Evolutionary conservation across 2,113 vertebrate species (phyloP).

Genomic region (Psittacus erithacus): DNA sequence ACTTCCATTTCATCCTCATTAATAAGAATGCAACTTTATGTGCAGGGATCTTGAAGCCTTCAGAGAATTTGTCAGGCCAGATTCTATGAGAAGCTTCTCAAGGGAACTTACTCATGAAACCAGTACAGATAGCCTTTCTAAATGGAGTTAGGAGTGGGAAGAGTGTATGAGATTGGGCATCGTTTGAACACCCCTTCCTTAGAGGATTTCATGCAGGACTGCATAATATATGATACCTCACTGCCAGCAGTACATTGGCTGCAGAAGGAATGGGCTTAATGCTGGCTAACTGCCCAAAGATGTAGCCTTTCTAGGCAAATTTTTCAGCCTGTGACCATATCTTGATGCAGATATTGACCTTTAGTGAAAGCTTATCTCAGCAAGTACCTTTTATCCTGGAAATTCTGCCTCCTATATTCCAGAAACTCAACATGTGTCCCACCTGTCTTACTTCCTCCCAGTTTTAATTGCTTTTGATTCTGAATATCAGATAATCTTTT

Average conservation of each 20-base stretch:
- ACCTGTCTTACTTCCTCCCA: background rate
- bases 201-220: background rate
- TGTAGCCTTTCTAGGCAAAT: background rate
- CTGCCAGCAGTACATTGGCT: background rate
- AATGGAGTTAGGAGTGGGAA: background rate
- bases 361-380: background rate
- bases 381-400: background rate
- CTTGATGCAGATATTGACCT: background rate
- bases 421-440: background rate
- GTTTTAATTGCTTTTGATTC: constrained; percentile 26
- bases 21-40: background rate
- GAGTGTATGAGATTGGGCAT: background rate
- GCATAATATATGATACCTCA: background rate
- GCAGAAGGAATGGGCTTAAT: background rate
- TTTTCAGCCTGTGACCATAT: background rate
- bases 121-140: background rate
- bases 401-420: background rate
- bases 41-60: background rate
- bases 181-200: background rate
- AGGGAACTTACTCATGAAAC: background rate
- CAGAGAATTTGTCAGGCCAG: background rate
- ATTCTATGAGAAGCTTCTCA: background rate
- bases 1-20: background rate
- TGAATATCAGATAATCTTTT: constrained; percentile 29
- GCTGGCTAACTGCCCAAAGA: background rate